Conservation (phyloP, 2,113 vertebrate genomes). For the Brienomyrus brachyistius region DNA sequence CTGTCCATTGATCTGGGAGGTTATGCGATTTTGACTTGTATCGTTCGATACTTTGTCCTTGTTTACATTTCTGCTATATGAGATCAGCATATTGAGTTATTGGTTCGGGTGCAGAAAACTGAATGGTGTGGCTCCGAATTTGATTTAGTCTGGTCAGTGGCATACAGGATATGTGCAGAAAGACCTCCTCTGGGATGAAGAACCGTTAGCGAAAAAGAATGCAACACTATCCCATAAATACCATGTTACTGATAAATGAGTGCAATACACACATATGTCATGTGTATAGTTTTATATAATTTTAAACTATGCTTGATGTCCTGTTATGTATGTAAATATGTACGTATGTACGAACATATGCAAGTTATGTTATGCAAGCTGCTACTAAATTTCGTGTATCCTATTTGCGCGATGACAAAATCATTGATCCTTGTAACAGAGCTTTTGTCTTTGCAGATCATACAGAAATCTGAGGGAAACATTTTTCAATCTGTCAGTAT, state of each 20-base stretch:
- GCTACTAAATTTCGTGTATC: not conserved
- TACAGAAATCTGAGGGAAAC: not conserved
- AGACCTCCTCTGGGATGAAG: not conserved
- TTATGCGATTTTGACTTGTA: not conserved
- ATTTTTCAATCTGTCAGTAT: not conserved
- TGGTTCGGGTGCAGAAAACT: not conserved
- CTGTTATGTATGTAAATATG: not conserved
- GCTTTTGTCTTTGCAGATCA: not conserved
- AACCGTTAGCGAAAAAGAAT: not conserved
- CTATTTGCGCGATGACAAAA: not conserved
- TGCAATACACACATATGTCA: not conserved
- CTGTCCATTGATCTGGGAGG: not conserved
- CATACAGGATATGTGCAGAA: not conserved
- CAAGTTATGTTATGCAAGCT: not conserved
- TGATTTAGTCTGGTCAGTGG: not conserved
- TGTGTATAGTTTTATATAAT: not conserved
- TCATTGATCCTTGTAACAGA: not conserved
- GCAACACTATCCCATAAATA: not conserved
- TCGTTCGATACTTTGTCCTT: not conserved
- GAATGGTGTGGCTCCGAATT: not conserved
- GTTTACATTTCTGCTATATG: not conserved
- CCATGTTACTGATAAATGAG: not conserved
- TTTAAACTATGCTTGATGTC: not conserved
- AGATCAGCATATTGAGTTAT: not conserved
- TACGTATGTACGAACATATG: not conserved